These are phyloP conservation scores for Stomatorhinus walkeri DNA, from an alignment of 2,797 vertebrate species.

Conservation along the genomic window DNA sequence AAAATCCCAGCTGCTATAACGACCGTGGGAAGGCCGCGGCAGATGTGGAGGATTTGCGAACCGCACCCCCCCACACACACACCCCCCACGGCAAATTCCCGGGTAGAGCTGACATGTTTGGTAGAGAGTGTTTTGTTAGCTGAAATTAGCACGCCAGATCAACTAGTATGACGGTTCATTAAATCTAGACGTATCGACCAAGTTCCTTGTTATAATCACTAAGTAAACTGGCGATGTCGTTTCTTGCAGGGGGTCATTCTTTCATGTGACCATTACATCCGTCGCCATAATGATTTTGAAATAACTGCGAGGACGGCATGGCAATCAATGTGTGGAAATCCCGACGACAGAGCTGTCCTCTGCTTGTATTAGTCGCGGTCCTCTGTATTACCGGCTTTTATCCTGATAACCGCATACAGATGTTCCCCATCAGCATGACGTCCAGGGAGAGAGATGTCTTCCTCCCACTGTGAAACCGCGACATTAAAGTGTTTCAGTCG, in stretches of 20 bases:
- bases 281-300: neutral
- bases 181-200: neutral
- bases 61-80: neutral
- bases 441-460: neutral
- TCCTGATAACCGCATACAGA: neutral
- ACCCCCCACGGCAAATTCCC: neutral
- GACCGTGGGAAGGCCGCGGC: neutral
- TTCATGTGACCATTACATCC: neutral
- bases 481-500: neutral
- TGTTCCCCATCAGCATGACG: neutral
- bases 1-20: neutral
- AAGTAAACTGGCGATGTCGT: neutral
- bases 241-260: neutral
- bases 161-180: neutral
- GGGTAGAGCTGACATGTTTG: neutral
- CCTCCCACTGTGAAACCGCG: neutral
- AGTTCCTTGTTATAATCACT: neutral
- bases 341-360: neutral
- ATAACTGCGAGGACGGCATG: neutral
- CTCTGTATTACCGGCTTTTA: neutral
- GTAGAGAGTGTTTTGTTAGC: neutral
- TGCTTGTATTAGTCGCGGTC: neutral
- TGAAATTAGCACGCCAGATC: neutral
- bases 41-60: neutral
- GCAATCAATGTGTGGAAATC: neutral